Evolutionary conservation across 2,888 invertebrate genomes (phyloP).

Genomic region (Salpingus planirostris): DNA sequence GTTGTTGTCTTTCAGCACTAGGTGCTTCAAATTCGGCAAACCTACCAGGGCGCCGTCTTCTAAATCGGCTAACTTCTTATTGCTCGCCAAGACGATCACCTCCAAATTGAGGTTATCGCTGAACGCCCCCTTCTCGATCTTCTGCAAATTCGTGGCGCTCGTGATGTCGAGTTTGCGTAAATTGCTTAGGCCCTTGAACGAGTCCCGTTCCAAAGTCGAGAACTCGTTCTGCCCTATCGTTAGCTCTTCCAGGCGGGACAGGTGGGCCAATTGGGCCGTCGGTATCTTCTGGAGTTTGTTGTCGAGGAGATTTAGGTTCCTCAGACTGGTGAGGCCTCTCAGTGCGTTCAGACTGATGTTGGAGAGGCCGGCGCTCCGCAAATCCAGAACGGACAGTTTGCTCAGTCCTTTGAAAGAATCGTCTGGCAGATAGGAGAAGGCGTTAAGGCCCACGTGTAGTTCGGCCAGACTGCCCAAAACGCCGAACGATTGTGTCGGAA

Average conservation of each 20-base stretch:
- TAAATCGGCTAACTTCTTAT: conserved; percentile 62
- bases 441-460: conserved; percentile 75
- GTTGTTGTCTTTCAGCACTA: conserved; percentile 71
- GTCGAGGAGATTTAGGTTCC: conserved; percentile 70
- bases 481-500: conserved; percentile 66
- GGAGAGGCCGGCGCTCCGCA: conserved; percentile 71
- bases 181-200: conserved; percentile 71
- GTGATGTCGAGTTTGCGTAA: conserved; percentile 68
- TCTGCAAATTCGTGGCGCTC: conserved; percentile 63
- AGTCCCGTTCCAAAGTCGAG: conserved; percentile 56
- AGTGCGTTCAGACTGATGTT: conserved; percentile 72
- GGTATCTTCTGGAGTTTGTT: conserved; percentile 69
- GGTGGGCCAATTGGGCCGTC: conserved; percentile 60
- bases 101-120: conserved; percentile 75
- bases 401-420: conserved; percentile 72
- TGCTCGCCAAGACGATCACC: conserved; percentile 64
- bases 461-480: conserved; percentile 72
- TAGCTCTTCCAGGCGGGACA: conserved; percentile 69
- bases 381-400: conserved; percentile 64
- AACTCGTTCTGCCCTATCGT: conserved; percentile 79
- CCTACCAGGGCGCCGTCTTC: conserved; percentile 72
- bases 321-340: conserved; percentile 63
- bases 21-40: conserved; percentile 66
- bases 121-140: conserved; percentile 69
- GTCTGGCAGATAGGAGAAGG: conserved; percentile 64